Evolutionary conservation across 92 coral and sea anemone species (phyloP).

Genomic region (Parazoanthus swiftii): DNA sequence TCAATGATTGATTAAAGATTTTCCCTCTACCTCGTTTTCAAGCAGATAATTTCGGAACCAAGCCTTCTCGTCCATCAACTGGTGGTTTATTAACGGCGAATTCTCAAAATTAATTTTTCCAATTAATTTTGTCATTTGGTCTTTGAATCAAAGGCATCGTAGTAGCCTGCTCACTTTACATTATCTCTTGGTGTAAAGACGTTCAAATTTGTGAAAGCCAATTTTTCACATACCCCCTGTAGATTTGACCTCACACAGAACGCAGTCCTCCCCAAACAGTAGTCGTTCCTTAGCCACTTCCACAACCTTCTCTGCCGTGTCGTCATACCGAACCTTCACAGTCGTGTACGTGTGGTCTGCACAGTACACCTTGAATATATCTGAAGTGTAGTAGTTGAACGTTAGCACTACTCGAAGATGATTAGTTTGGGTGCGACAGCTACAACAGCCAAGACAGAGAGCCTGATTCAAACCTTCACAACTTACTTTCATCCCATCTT

Average conservation of each 20-base stretch:
- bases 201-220: too few species aligned
- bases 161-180: too few species aligned
- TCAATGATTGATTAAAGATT: too few species aligned
- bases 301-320: conserved; percentile 76
- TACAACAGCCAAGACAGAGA: too few species aligned
- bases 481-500: conserved; percentile 50
- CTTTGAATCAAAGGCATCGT: neutral
- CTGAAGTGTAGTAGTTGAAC: conserved; percentile 47
- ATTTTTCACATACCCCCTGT: conserved; percentile 75
- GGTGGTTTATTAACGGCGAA: too few species aligned
- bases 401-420: neutral
- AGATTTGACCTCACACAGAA: conserved; percentile 91
- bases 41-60: too few species aligned
- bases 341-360: conserved; percentile 96
- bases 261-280: conserved; percentile 83
- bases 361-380: conserved; percentile 83
- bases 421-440: too few species aligned
- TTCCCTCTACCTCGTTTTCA: too few species aligned
- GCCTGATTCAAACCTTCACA: too few species aligned
- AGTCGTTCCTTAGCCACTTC: conserved; percentile 77
- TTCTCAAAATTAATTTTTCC: too few species aligned
- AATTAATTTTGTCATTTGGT: neutral
- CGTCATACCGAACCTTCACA: conserved; percentile 69
- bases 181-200: too few species aligned
- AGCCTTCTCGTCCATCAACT: too few species aligned